Evolutionary conservation across 2,888 invertebrate species (phyloP), one percentile per base, ranked within the genome.

Genomic region (Euspilapteryx auroguttella): DNA sequence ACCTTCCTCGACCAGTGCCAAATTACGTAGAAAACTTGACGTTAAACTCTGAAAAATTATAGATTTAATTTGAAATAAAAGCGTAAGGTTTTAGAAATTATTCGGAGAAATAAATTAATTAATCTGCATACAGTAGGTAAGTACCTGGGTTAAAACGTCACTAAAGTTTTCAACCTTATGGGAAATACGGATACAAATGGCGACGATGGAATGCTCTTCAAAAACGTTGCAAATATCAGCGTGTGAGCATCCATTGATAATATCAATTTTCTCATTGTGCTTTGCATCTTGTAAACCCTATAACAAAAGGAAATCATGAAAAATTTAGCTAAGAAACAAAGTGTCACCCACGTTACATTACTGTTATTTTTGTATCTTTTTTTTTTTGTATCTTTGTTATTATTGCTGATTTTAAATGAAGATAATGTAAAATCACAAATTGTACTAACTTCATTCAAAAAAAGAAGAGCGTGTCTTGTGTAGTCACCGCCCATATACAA

Each of bases 161-260:
- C 53, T n/a, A n/a, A n/a, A n/a, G n/a, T n/a, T n/a, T n/a, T n/a
- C n/a, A n/a, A n/a, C n/a, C n/a, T n/a, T n/a, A n/a, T n/a, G n/a
- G n/a, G n/a, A n/a, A n/a, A n/a, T n/a, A n/a, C n/a, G n/a, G n/a
- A 73, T 52, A 31, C 51, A 63, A 12, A 39, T 35, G 5, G 36
- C 41, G 2, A 64, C 61, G 23, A 73, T 44, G 1, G 66, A 61
- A 27, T 51, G 32, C 4, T 57, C 52, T 14, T 68, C 68, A 33
- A 69, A 73, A 28, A 73, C 41, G 35, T 66, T 68, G 35, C 69
- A 73, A 12, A 71, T 37, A 31, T 73, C 73, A 7, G 69, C 56
- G 32, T 63, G 47, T 1, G 57, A 43, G 32, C 58, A 58, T 9
- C 61, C 71, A 34, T 61, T 53, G 4, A 49, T 43, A 20, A 71